These are phyloP conservation scores for Prietella phreatophila DNA, from an alignment of 2,113 vertebrate species.

Conservation along the genomic window DNA sequence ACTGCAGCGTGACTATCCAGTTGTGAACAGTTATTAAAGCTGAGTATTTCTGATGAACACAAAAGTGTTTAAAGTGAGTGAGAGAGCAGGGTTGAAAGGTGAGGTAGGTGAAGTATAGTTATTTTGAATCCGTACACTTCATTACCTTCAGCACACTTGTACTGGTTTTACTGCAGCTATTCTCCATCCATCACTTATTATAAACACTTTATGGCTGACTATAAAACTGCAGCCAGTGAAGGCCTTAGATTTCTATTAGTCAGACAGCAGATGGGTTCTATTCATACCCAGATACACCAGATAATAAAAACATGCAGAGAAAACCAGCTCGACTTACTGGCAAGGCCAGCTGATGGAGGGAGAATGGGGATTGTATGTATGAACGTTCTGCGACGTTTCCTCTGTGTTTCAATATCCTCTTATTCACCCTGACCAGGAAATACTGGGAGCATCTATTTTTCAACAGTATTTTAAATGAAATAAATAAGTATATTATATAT, in stretches of 20 bases:
- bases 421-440: not conserved
- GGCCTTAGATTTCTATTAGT: conserved; percentile 46
- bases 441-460: not conserved
- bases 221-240: conserved; percentile 53
- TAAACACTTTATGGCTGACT: conserved; percentile 56
- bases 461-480: not conserved
- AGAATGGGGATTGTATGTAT: not conserved
- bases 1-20: conserved; percentile 26
- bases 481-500: not conserved
- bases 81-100: conserved; percentile 27
- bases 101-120: conserved; percentile 39
- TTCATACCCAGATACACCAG: conserved; percentile 29
- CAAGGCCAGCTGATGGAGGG: not conserved
- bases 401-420: not conserved
- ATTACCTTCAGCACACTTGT: conserved; percentile 52
- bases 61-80: conserved; percentile 18
- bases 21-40: conserved; percentile 11
- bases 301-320: conserved; percentile 5
- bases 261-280: conserved; percentile 34
- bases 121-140: conserved; percentile 52
- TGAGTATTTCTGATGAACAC: not conserved
- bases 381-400: not conserved
- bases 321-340: not conserved
- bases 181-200: conserved; percentile 52
- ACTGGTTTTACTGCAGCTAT: conserved; percentile 48